These are phyloP conservation scores for Castor canadensis DNA, from an alignment of 2,113 vertebrate genomes.

Conservation along the genomic window DNA sequence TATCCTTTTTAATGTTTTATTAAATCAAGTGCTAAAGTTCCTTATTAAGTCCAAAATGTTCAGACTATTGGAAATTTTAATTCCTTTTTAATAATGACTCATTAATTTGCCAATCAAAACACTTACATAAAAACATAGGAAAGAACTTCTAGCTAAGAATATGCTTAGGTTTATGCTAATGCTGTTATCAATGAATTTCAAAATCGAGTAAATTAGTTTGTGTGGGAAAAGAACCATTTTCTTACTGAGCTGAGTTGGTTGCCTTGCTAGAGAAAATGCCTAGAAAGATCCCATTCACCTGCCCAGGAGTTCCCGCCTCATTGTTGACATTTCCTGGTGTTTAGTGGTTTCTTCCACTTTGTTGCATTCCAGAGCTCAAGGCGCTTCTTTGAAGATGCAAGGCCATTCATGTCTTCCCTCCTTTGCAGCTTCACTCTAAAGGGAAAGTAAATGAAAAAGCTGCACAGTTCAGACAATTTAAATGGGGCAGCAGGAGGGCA, in stretches of 20 bases:
- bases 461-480: slow-evolving; percentile 59
- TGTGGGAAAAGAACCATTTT: slow-evolving; percentile 25
- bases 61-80: slow-evolving; percentile 7
- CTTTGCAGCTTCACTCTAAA: slow-evolving; percentile 69
- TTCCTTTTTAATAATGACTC: slow-evolving; percentile 10
- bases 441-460: slow-evolving; percentile 62
- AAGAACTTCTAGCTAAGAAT: background rate
- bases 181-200: slow-evolving; percentile 11
- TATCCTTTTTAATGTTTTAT: background rate
- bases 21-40: background rate
- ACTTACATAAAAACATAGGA: slow-evolving; percentile 30
- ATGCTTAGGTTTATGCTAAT: background rate
- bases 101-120: slow-evolving; percentile 45
- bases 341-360: slow-evolving; percentile 56
- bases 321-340: slow-evolving; percentile 63
- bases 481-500: slow-evolving; percentile 66
- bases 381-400: slow-evolving; percentile 71
- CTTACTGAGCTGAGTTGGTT: background rate
- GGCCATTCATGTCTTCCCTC: slow-evolving; percentile 66
- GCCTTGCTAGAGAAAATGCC: slow-evolving; percentile 39
- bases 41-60: slow-evolving; percentile 4
- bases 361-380: slow-evolving; percentile 69
- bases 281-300: slow-evolving; percentile 4
- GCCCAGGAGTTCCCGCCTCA: background rate
- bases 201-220: slow-evolving; percentile 34